Evolutionary conservation across 2,113 vertebrate genomes (phyloP), one percentile per base, ranked within the genome.

Genomic region (Xiphophorus maculatus): DNA sequence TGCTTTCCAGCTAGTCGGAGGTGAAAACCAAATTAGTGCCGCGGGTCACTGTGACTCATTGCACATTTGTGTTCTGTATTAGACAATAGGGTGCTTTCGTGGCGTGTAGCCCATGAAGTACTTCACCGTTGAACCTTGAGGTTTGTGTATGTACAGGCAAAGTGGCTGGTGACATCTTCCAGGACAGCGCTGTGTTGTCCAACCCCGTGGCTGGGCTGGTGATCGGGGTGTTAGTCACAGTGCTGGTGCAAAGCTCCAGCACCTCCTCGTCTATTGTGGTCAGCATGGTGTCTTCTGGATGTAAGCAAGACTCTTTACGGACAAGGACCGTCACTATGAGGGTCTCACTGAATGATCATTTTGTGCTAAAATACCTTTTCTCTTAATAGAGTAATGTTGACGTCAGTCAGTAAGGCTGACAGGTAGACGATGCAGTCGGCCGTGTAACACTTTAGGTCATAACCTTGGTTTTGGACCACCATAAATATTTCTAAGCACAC

Each of bases 221-320:
- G 87, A 98, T 99, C 0, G 98, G 98, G 0, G 96, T 99, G 65
- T 87, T 99, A 93, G 98, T 99, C 85, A 99, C 98, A 0, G 96
- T 98, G 62, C 85, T 99, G 88, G 97, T 99, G 22, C 98, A 99
- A 88, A 99, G 98, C 80, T 99, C 98, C 60, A 97, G 96, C 83
- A 99, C 98, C 0, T 99, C 98, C 0, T 96, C 97, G 0, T 99
- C 97, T 63, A 97, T 99, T 63, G 84, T 99, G 6, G 97, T 99
- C 95, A 99, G 97, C 96, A 99, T 99, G 98, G 98, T 99, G 69
- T 96, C 98, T 66, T 97, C 97, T 80, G 96, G 96, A 5, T 0
- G 98, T 99, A 87, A 97, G 97, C 94, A 30, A 74, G 73, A 54
- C 22, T 54, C 32, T 70, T 44, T 14, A 70, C 44, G 2, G 17